A percentile compares a stretch with the other conserved stretches of the same genome.
Conservation (phyloP, 1,140 invertebrate species). For the Pinna nobilis region DNA sequence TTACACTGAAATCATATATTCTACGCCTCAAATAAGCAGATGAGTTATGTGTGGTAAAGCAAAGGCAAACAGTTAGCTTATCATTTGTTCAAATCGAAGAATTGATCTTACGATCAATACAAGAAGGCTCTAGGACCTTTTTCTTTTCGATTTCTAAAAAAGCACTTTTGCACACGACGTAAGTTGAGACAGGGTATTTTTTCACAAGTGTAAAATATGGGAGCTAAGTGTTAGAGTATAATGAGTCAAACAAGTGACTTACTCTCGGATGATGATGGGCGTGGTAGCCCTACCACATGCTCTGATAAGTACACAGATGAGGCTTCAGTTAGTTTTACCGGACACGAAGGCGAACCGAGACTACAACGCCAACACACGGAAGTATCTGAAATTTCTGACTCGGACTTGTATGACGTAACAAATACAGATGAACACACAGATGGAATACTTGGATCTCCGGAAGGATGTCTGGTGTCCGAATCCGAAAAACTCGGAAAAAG, state of each 20-base stretch:
- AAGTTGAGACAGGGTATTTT: no score
- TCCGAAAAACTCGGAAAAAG: not conserved
- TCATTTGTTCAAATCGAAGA: no score
- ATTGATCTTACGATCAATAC: no score
- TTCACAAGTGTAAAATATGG: no score
- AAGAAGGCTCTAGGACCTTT: no score
- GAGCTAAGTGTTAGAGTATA: no score
- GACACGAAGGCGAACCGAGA: not conserved
- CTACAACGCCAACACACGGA: constrained; percentile 22
- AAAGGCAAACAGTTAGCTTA: no score
- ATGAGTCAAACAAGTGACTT: constrained; percentile 33
- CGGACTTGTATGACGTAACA: constrained; percentile 1
- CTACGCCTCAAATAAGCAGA: no score
- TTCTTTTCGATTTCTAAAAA: no score
- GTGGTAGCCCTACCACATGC: constrained; percentile 8
- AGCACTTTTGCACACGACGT: no score
- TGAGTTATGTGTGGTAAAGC: no score
- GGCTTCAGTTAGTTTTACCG: not conserved
- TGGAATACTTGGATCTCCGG: not conserved
- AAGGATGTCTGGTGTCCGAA: not conserved
- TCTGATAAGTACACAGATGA: constrained; percentile 24
- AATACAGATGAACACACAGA: not conserved
- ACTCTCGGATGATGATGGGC: constrained; percentile 19
- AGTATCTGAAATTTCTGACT: constrained; percentile 27
- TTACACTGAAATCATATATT: no score